Conservation (phyloP, 2,797 vertebrate species). For the Hybognathus amarus region DNA sequence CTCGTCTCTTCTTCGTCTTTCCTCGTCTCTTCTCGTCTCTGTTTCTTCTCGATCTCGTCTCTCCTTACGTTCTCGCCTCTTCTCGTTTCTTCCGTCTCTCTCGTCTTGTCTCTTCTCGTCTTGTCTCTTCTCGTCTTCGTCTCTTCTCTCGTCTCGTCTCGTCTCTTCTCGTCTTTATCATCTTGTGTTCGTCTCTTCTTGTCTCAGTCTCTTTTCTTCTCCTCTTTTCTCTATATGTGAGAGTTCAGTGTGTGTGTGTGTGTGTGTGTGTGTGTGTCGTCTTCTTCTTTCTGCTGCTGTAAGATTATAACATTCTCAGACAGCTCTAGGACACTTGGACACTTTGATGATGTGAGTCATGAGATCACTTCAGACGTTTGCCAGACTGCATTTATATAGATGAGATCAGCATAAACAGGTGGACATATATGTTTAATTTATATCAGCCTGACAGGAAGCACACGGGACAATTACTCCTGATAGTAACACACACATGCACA, state of each 20-base stretch:
- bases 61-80: rapidly evolving
- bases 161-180: rapidly evolving
- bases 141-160: rapidly evolving
- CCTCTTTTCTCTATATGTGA: rapidly evolving
- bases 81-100: no score
- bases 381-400: slow-evolving; percentile 1
- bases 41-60: rapidly evolving
- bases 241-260: no score
- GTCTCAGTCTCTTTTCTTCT: rapidly evolving
- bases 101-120: rapidly evolving
- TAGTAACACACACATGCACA: not conserved
- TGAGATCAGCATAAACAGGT: slow-evolving; percentile 22
- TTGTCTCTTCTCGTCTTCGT: rapidly evolving
- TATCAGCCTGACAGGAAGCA: slow-evolving; percentile 15
- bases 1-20: no score
- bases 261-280: no score
- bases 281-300: no score
- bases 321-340: not conserved
- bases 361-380: not conserved
- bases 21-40: no score
- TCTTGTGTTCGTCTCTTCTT: rapidly evolving
- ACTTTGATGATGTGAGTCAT: not conserved
- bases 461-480: slow-evolving; percentile 5
- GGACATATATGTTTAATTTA: slow-evolving; percentile 18
- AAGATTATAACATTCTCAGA: no score